These are phyloP conservation scores for Pelosia muscerda DNA, from an alignment of 2,888 invertebrate genomes.

Conservation along the genomic window DNA sequence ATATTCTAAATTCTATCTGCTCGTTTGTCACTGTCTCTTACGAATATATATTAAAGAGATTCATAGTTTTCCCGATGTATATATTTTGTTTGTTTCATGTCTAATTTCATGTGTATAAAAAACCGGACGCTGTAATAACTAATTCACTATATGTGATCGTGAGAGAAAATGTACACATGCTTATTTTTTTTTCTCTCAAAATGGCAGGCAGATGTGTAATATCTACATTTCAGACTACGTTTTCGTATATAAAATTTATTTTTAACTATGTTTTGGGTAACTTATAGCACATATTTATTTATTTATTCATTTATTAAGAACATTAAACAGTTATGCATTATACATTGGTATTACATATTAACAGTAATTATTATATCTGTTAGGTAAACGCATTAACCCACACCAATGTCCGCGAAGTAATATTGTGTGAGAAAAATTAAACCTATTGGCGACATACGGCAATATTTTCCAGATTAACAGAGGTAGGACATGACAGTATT, in stretches of 20 bases:
- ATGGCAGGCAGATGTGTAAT: too few species aligned
- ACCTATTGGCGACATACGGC: not conserved
- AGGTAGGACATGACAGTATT: too few species aligned
- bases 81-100: constrained; percentile 28
- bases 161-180: constrained; percentile 4
- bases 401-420: too few species aligned
- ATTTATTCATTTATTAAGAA: too few species aligned
- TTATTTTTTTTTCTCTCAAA: not conserved
- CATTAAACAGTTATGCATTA: too few species aligned
- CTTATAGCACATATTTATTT: too few species aligned
- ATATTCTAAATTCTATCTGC: constrained; percentile 38
- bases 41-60: constrained; percentile 30
- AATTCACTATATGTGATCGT: constrained; percentile 8
- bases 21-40: constrained; percentile 40
- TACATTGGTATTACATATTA: too few species aligned
- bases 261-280: not conserved
- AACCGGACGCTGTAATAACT: constrained; percentile 28
- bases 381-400: too few species aligned
- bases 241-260: not conserved
- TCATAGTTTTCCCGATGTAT: constrained; percentile 32
- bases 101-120: constrained; percentile 26
- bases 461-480: not conserved
- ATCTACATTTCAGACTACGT: not conserved
- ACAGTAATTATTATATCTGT: too few species aligned
- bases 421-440: too few species aligned